Evolutionary conservation across 2,888 invertebrate species (phyloP).

Genomic region (Athalia circularis): DNA sequence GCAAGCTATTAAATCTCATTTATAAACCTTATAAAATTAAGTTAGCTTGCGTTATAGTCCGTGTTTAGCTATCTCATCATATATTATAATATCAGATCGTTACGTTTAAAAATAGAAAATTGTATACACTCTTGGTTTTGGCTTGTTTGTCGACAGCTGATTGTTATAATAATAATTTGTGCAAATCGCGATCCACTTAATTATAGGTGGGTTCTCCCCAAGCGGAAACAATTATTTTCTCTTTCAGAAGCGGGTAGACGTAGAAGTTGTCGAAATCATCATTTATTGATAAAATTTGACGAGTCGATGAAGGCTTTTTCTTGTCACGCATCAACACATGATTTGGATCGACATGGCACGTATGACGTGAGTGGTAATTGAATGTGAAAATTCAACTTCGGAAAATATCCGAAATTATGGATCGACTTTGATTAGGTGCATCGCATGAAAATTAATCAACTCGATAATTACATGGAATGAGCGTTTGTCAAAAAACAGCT

Average conservation of each 20-base stretch:
- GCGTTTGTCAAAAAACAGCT: conserved; percentile 38
- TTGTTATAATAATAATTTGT: background rate
- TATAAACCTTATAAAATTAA: too few relatives aligned
- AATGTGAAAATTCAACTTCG: too few relatives aligned
- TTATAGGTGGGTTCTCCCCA: conserved; percentile 17
- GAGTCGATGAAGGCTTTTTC: too few relatives aligned
- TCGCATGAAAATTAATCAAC: background rate
- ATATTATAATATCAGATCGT: background rate
- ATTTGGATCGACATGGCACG: too few relatives aligned
- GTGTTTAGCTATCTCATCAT: too few relatives aligned
- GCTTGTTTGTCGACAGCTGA: background rate
- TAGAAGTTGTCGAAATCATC: too few relatives aligned
- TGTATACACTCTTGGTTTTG: background rate
- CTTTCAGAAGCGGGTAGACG: background rate
- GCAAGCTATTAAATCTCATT: background rate
- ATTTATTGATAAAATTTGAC: too few relatives aligned
- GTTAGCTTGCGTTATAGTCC: background rate
- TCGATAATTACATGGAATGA: background rate
- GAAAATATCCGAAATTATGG: too few relatives aligned
- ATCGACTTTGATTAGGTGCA: too few relatives aligned
- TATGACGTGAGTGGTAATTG: too few relatives aligned
- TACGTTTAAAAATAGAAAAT: background rate
- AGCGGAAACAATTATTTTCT: conserved; percentile 3
- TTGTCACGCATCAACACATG: too few relatives aligned
- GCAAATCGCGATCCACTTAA: background rate